Base-by-base conservation (phyloP, 1,140 invertebrate genomes). In the Paralvinella palmiformis region DNA sequence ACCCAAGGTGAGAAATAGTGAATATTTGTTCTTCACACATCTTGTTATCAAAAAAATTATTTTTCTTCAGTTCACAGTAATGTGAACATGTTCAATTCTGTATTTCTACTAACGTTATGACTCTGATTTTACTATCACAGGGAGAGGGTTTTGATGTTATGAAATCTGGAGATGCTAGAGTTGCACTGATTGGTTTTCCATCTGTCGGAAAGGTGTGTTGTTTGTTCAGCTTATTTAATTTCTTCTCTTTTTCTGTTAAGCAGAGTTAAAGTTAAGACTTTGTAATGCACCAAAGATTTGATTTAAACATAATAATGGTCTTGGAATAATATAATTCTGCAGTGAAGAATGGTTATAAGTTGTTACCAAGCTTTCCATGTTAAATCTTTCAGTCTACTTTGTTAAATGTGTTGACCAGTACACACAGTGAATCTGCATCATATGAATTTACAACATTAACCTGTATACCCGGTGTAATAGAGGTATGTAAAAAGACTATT, bases 71-170 rank as follows among this genome's bases (percentile, higher is more conserved):
- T 44, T 44, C 13, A 44, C 37, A 44, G 37, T 44, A 44, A 44
- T 15, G n/a, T n/a, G 13, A 44, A 15, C 37, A 13, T 44, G 13
- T 13, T 13, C n/a, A 44, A 13, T 44, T 44, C 37, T 15, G 13
- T 15, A 44, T 44, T 13, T 13, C 13, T 15, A 44, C n/a, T 15
- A 15, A 10, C 50, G 13, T 13, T 53, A 22, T 13, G 24, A 53
- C 24, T 24, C 15, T 22, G 10, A 24, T 24, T 53, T 22, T 44
- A 7, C 48, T 20, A 6, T n/a, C n/a, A 2, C 55, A 85, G 81
- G 97, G 97, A 17, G 97, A 99, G 84, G 97, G 97, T 10, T 99
- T 99, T 82, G 97, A 99, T 89, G 97, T 99, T 15, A 85, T 99
- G 69, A 99, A 99, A 83, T 96, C 93, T 72, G 97, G 97, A 48